Percentiles rank a stretch among this genome's conserved stretches.
These are phyloP conservation scores for Scatophagus argus DNA, from an alignment of 2,113 vertebrate genomes.

Conservation along the genomic window DNA sequence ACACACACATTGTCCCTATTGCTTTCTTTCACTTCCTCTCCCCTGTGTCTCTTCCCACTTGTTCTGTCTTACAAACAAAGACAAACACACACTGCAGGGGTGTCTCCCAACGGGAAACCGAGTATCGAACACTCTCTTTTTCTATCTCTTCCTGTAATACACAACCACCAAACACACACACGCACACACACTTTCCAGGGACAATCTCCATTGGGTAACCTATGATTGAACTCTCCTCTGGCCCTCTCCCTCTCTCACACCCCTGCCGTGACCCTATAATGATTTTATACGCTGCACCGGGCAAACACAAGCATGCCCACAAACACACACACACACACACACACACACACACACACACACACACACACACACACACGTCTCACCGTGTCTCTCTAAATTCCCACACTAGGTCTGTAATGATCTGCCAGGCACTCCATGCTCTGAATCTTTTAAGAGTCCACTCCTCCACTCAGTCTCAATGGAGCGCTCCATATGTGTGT, in stretches of 20 bases:
- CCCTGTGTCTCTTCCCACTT: conserved; percentile 22
- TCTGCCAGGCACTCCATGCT: conserved; percentile 59
- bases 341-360: conserved; percentile 16
- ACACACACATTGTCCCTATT: neutral
- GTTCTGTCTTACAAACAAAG: conserved; percentile 41
- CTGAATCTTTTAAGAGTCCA: conserved; percentile 68
- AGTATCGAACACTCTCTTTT: conserved; percentile 33
- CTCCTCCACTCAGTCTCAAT: conserved; percentile 45
- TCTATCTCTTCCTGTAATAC: neutral
- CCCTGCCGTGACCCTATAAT: conserved; percentile 68
- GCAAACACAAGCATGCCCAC: neutral
- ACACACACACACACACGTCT: conserved; percentile 23
- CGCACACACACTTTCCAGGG: conserved; percentile 24
- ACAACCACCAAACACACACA: conserved; percentile 9
- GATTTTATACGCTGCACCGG: conserved; percentile 41
- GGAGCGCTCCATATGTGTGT: conserved; percentile 8
- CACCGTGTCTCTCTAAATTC: conserved; percentile 44
- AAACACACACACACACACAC: conserved; percentile 13
- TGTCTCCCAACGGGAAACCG: conserved; percentile 33
- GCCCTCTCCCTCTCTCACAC: conserved; percentile 39
- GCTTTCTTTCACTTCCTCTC: conserved; percentile 20
- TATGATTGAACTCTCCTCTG: conserved; percentile 51
- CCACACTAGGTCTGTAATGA: conserved; percentile 64
- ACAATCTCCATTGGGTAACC: conserved; percentile 43
- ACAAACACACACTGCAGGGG: conserved; percentile 41